Evolutionary conservation across 2,888 invertebrate species (phyloP), one percentile per base, ranked within the genome.

Genomic region (Sussaba pulchella): DNA sequence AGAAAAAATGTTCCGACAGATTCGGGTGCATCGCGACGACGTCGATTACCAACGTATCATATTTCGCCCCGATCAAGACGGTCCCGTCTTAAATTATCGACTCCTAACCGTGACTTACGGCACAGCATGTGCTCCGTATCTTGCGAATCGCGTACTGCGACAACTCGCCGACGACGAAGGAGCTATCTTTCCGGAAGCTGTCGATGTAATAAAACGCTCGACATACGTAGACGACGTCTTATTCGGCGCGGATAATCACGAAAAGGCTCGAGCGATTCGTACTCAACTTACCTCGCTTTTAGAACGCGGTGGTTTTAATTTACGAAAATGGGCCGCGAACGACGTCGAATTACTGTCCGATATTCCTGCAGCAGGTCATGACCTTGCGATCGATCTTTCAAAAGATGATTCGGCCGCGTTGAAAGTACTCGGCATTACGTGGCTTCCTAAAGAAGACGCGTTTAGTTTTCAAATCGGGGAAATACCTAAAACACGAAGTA

Each of bases 41-140:
- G 21, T 71, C 3, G 61, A 83, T 5, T 82, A 67, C 52, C 86
- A 87, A 12, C 64, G 84, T 6, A 87, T 89, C n/a, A 21, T 88
- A 0, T 89, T 86, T 87, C 72, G 85, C 8, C 57, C 67, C 0
- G 14, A 71, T 5, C 45, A 66, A 3, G 24, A 63, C 5, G 64
- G 61, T 39, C 19, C 61, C 1, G 81, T 82, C 5, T 31, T 17
- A 39, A 31, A 21, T 2, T 86, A 78, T 50, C 54, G 79, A 3
- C 70, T 84, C 0, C 78, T 82, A 31, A 85, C 82, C 14, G 86
- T 87, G 14, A 88, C 84, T 0, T 86, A 87, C 59, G 85, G 88
- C 5, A 83, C 81, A 0, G 78, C 84, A 0, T 69, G 83, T 14
- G 85, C 85, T 4, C 85, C 31, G 31, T 31, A 31, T 31, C 31